Evolutionary conservation across 2,797 vertebrate genomes (phyloP).

Genomic region (Lutjanus campechanus): DNA sequence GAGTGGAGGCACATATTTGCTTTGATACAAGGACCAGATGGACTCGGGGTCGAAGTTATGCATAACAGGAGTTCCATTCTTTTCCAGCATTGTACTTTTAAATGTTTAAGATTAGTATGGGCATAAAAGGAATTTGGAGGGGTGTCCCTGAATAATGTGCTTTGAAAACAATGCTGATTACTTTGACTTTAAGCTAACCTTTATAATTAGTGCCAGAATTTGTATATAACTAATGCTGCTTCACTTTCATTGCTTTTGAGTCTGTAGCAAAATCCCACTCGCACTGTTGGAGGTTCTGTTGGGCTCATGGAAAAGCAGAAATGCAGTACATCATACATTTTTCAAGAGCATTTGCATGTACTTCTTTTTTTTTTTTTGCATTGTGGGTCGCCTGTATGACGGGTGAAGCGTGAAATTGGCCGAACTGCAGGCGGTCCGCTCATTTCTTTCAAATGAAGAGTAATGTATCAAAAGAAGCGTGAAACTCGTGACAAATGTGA

Average conservation of each 20-base stretch:
- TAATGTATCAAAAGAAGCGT: constrained; percentile 31
- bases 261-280: not conserved
- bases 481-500: constrained; percentile 17
- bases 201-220: not conserved
- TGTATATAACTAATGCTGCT: not conserved
- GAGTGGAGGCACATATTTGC: constrained; percentile 10
- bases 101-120: not conserved
- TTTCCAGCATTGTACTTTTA: not conserved
- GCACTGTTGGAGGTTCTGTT: not conserved
- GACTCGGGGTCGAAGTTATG: not conserved
- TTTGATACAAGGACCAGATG: constrained; percentile 22
- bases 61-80: not conserved
- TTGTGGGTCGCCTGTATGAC: not conserved
- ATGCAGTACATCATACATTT: not conserved
- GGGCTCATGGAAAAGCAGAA: not conserved
- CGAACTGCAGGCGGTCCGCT: not conserved
- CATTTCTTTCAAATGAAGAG: constrained; percentile 35
- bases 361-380: not conserved
- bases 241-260: not conserved
- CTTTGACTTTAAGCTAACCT: not conserved
- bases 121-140: not conserved
- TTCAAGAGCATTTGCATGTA: not conserved
- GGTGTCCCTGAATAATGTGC: not conserved
- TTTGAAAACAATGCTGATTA: not conserved
- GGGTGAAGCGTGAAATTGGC: constrained; percentile 52